Evolutionary conservation across 64 coral and sea anemone genomes (phyloP).

Genomic region (Platygyra sinensis): DNA sequence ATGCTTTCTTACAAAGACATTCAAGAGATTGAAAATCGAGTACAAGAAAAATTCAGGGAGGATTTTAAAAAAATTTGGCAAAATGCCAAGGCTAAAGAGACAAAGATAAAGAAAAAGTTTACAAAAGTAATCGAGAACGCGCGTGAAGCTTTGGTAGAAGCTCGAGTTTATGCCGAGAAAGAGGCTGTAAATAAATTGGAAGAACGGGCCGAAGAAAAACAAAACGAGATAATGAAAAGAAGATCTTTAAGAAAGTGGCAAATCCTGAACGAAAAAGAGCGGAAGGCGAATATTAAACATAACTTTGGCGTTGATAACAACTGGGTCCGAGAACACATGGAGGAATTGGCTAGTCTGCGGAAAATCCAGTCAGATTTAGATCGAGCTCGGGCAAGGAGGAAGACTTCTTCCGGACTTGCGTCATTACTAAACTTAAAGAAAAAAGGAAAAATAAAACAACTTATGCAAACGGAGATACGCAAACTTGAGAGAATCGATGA

Average conservation of each 20-base stretch:
- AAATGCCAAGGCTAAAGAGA: conserved; percentile 42
- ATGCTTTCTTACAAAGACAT: conserved; percentile 38
- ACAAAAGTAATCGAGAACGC: conserved; percentile 36
- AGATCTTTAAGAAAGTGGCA: conserved; percentile 29
- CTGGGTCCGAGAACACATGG: neutral
- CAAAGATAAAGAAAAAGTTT: conserved; percentile 44
- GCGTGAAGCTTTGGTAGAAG: conserved; percentile 25
- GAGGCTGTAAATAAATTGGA: conserved; percentile 32
- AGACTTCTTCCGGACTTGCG: neutral
- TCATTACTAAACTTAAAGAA: conserved; percentile 15
- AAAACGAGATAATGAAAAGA: conserved; percentile 36
- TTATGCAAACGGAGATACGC: conserved; percentile 69
- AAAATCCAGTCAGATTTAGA: conserved; percentile 68
- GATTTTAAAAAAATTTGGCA: conserved; percentile 58
- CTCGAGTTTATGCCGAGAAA: conserved; percentile 60
- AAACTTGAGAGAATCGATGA: conserved; percentile 79
- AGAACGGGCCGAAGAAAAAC: conserved; percentile 61
- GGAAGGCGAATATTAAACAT: neutral
- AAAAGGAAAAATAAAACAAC: conserved; percentile 6
- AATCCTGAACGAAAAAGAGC: neutral
- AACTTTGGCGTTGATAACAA: neutral
- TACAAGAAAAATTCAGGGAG: conserved; percentile 59
- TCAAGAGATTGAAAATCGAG: conserved; percentile 53
- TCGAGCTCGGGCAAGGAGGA: conserved; percentile 52
- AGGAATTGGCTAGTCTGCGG: conserved; percentile 43